Evolutionary conservation across 2,888 invertebrate species (phyloP).

Genomic region (Andrena praecox): DNA sequence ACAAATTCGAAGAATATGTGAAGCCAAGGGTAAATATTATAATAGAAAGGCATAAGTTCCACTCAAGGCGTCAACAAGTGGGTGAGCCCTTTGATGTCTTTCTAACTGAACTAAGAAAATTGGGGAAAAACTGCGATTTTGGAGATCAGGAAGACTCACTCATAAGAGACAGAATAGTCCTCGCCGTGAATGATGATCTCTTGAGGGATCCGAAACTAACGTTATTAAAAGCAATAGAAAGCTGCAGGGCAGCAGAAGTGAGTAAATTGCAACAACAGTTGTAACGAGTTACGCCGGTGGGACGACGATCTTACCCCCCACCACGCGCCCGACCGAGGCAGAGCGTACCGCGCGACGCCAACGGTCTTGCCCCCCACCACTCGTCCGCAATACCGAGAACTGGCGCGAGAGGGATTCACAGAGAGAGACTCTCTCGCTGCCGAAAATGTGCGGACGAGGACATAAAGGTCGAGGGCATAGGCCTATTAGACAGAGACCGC

Average conservation of each 20-base stretch:
- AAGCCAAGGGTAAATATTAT: conserved; percentile 41
- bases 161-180: too few relatives aligned
- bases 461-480: too few relatives aligned
- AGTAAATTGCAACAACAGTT: background rate
- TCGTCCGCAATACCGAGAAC: too few relatives aligned
- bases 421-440: too few relatives aligned
- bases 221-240: conserved; percentile 51
- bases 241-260: conserved; percentile 54
- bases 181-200: conserved; percentile 13
- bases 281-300: too few relatives aligned
- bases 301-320: too few relatives aligned
- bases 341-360: too few relatives aligned
- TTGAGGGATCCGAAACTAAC: conserved; percentile 55
- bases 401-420: too few relatives aligned
- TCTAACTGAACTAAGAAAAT: conserved; percentile 60
- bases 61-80: conserved; percentile 47
- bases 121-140: conserved; percentile 64
- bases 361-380: too few relatives aligned
- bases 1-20: background rate
- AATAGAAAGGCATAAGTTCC: conserved; percentile 49
- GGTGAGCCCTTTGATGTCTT: conserved; percentile 64
- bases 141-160: conserved; percentile 65
- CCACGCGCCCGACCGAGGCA: too few relatives aligned
- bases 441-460: too few relatives aligned
- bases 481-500: too few relatives aligned